These are phyloP conservation scores for Rhynchonycteris naso DNA, from an alignment of 2,797 vertebrate species.

Conservation along the genomic window DNA sequence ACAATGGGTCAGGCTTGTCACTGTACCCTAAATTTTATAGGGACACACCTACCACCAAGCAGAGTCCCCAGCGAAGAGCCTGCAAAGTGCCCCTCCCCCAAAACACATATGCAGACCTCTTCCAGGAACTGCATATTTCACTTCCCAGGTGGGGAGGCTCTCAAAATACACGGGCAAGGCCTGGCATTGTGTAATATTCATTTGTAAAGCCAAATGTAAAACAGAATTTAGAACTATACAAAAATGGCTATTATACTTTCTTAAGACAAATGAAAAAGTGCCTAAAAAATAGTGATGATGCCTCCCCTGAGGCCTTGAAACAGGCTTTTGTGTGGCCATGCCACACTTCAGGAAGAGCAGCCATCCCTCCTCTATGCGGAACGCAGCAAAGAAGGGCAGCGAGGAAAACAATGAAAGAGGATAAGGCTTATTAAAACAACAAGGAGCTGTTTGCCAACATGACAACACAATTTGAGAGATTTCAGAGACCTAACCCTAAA, in stretches of 20 bases:
- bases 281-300: neutral
- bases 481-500: neutral
- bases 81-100: too few species aligned
- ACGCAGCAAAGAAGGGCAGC: neutral
- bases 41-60: neutral
- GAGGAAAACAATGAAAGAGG: neutral
- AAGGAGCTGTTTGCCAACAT: neutral
- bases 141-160: neutral
- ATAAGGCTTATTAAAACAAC: neutral
- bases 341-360: neutral
- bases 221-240: neutral
- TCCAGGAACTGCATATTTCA: neutral
- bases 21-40: neutral
- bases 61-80: neutral
- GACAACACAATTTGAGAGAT: neutral
- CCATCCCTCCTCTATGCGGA: fast-evolving
- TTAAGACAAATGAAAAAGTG: neutral
- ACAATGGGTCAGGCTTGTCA: neutral
- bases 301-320: neutral
- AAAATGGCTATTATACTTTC: neutral
- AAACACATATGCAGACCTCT: neutral
- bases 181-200: neutral
- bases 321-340: neutral
- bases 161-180: neutral
- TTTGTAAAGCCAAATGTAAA: slow-evolving; percentile 2